phyloP scores from a whole-genome alignment of 1,140 invertebrate species.

The Leptonema lineaticorne region DNA sequence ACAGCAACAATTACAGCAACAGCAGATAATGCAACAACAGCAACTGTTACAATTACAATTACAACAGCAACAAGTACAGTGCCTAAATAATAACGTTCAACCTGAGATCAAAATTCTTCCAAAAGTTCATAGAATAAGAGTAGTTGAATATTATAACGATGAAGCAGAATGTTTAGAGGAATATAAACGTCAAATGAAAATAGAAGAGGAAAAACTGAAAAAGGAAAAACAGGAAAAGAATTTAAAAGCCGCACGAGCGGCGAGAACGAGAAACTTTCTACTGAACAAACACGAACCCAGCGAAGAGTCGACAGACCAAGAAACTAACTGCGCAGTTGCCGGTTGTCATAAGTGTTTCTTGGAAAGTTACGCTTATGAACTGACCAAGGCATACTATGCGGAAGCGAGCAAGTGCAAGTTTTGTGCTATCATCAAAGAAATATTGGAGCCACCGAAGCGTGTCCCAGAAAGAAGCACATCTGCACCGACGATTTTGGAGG shows the following conservation, averaged over 20 bases:
- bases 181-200: constrained; percentile 48
- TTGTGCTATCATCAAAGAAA: constrained; percentile 54
- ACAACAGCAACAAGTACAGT: neutral
- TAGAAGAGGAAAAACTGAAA: constrained; percentile 49
- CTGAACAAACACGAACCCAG: constrained; percentile 47
- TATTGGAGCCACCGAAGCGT: constrained; percentile 49
- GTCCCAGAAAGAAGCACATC: constrained; percentile 48
- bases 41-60: too few species aligned
- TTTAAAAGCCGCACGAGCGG: constrained; percentile 41
- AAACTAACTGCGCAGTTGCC: constrained; percentile 44
- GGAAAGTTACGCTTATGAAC: constrained; percentile 54
- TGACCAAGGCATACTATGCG: constrained; percentile 53
- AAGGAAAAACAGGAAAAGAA: constrained; percentile 42
- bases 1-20: too few species aligned
- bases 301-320: constrained; percentile 53
- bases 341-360: constrained; percentile 56
- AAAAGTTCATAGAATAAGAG: constrained; percentile 38
- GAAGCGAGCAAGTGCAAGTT: constrained; percentile 52
- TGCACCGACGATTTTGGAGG: constrained; percentile 49
- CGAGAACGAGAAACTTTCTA: constrained; percentile 48
- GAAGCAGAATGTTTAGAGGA: constrained; percentile 56
- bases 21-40: too few species aligned
- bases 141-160: constrained; percentile 56
- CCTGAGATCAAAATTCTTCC: constrained; percentile 17
- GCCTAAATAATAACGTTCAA: constrained; percentile 13